phyloP scores from a whole-genome alignment of 2,797 vertebrate species.

The Brachyrhaphis roseni region DNA sequence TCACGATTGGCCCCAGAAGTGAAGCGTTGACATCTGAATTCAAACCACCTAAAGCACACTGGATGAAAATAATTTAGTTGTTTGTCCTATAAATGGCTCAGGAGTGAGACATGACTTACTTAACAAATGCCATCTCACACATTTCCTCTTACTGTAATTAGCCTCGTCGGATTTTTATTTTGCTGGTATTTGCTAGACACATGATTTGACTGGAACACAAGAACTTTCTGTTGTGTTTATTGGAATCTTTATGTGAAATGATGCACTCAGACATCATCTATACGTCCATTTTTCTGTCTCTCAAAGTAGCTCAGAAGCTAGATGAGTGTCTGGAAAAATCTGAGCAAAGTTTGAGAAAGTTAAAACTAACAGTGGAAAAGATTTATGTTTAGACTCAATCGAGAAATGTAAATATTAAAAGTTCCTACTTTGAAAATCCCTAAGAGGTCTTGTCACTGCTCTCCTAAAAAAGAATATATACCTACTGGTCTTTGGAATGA shows the following conservation, averaged over 20 bases:
- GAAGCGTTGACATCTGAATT: conserved; percentile 58
- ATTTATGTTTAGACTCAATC: not conserved
- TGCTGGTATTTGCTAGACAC: conserved; percentile 17
- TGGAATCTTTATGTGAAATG: conserved; percentile 34
- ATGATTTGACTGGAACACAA: conserved; percentile 32
- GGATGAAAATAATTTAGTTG: conserved; percentile 45
- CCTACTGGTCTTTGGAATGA: not conserved
- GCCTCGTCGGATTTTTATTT: conserved; percentile 45
- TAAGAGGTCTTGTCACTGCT: not conserved
- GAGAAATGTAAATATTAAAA: not conserved
- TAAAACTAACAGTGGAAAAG: not conserved
- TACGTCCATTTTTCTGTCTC: not conserved
- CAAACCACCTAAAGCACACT: conserved; percentile 53
- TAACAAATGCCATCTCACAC: conserved; percentile 49
- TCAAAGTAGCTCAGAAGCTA: not conserved
- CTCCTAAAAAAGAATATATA: not conserved
- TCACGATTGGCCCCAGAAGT: conserved; percentile 46
- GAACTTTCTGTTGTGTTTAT: conserved; percentile 42
- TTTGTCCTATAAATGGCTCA: conserved; percentile 11
- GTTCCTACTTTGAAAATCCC: not conserved
- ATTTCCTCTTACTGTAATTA: conserved; percentile 50
- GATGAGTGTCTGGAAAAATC: not conserved
- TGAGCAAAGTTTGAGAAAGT: not conserved
- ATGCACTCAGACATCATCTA: not conserved
- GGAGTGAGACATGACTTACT: conserved; percentile 30